Percentiles rank a stretch among this genome's conserved stretches.
These are phyloP conservation scores for Epizoanthus rinbou DNA, from an alignment of 92 coral and sea anemone genomes.

Conservation along the genomic window DNA sequence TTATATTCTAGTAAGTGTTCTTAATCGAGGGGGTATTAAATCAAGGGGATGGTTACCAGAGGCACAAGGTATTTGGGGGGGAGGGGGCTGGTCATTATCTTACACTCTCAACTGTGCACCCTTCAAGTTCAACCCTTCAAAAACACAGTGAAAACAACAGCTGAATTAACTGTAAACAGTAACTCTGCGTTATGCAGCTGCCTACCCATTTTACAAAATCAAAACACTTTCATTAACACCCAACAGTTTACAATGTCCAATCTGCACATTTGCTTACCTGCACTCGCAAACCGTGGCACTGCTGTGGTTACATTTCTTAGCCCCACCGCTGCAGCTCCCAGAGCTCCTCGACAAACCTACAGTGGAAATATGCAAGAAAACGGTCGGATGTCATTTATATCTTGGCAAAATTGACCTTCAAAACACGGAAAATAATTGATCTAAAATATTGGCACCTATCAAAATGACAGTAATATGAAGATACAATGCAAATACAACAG, in stretches of 20 bases:
- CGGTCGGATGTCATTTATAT: neutral
- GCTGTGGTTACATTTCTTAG: constrained; percentile 83
- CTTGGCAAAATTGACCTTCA: neutral
- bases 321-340: constrained; percentile 84
- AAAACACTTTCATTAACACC: neutral
- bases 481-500: neutral
- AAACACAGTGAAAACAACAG: too few relatives aligned
- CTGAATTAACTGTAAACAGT: too few relatives aligned
- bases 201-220: neutral
- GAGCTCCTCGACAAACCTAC: constrained; percentile 92
- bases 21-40: too few relatives aligned
- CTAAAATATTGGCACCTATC: neutral
- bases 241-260: too few relatives aligned
- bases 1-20: too few relatives aligned
- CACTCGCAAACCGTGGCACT: constrained; percentile 78
- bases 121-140: too few relatives aligned
- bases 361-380: neutral
- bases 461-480: neutral
- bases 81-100: too few relatives aligned
- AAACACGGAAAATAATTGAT: neutral
- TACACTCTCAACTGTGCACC: too few relatives aligned
- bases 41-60: too few relatives aligned
- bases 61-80: too few relatives aligned
- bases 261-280: constrained; percentile 44
- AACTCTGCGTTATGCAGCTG: too few relatives aligned